Base-by-base conservation (phyloP, 2,113 vertebrate species). In the Shinisaurus crocodilurus region DNA sequence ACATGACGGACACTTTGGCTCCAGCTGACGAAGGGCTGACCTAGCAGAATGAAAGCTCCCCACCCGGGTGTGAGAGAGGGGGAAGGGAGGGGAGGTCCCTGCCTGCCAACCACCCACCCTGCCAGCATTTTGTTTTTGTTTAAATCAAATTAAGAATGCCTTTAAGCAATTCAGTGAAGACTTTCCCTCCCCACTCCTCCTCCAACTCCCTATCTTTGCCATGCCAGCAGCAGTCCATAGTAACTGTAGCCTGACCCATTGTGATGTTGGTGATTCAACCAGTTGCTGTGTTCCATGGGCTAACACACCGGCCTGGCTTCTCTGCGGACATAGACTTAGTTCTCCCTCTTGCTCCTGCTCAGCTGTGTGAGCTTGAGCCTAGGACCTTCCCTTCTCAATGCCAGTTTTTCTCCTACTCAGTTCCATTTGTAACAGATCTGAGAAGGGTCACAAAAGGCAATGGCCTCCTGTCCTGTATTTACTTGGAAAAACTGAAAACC, bases 51-150 rank as follows among this genome's bases (percentile, higher is more conserved):
- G 96, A 96, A 95, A 95, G 94, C 67, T 1, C 90, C 93, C 91
- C 85, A 93, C 90, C 93, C 90, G 85, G 91, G 92, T 89, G 92
- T 91, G 93, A 25, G 6, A 92, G 90, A 93, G 93, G 88, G 93
- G 90, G 89, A 86, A 92, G 92, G 92, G 89, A 85, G 90, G 92
- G 91, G 92, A 90, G 94, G 93, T 82, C 94, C 18, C 91, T 75
- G 87, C 77, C 94, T 91, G 76, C 96, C 95, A 95, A 92, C 95
- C 88, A 88, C 94, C 94, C 92, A 4, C 57, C 91, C 95, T 95
- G 95, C 94, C 94, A 95, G 95, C 76, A 86, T 95, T 96, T 96
- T 96, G 96, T 95, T 96, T 96, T 95, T 95, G 95, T 93, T 96
- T 96, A 95, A 95, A 92, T 95, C 93, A 94, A 95, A 95, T 95